Percentiles rank a stretch among this genome's conserved stretches.
Evolutionary conservation across 2,113 vertebrate species (phyloP).

Genomic region (Prionailurus viverrinus): DNA sequence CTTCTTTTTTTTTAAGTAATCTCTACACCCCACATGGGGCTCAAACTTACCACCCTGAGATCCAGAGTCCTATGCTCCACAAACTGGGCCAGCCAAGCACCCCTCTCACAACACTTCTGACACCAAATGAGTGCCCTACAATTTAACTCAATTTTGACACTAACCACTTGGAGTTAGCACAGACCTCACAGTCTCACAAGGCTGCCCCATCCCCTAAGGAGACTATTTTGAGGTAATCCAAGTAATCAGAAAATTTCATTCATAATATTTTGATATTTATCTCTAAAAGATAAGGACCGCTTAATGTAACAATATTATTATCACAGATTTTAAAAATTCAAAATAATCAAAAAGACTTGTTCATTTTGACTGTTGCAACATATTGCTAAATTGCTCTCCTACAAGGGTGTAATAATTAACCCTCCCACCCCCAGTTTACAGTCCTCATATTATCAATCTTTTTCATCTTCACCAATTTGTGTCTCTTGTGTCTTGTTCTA

Average conservation of each 20-base stretch:
- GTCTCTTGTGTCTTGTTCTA: not conserved
- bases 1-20: too few relatives aligned
- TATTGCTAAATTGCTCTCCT: not conserved
- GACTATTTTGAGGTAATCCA: not conserved
- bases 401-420: not conserved
- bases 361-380: not conserved
- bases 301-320: not conserved
- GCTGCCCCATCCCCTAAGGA: not conserved
- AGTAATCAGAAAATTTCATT: constrained; percentile 9
- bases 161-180: not conserved
- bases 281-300: not conserved
- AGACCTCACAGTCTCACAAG: not conserved
- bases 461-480: not conserved
- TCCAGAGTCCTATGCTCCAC: too few relatives aligned
- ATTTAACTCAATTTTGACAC: not conserved
- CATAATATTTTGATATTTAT: not conserved
- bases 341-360: not conserved
- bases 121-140: not conserved
- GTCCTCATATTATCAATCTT: not conserved
- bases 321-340: not conserved
- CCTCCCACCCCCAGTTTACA: not conserved
- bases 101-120: not conserved
- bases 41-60: too few relatives aligned
- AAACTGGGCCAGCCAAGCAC: not conserved
- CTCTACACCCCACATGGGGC: too few relatives aligned